These are phyloP conservation scores for Brachyistius frenatus DNA, from an alignment of 2,113 vertebrate genomes.

Conservation along the genomic window DNA sequence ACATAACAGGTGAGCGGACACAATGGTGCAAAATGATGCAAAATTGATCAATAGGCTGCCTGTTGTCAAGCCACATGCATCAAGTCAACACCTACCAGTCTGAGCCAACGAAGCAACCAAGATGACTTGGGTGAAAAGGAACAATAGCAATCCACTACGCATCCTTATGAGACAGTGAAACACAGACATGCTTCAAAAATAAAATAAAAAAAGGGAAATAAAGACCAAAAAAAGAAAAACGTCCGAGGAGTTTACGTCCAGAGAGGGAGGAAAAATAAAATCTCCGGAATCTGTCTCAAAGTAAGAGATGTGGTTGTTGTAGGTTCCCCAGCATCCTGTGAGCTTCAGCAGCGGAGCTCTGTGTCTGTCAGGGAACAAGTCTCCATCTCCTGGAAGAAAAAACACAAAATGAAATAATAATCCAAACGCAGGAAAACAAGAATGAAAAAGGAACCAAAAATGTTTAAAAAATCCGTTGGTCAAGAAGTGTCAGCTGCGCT, in stretches of 20 bases:
- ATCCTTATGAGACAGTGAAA: constrained; percentile 61
- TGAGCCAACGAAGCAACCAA: constrained; percentile 65
- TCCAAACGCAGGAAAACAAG: constrained; percentile 68
- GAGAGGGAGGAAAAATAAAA: neutral
- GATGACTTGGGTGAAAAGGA: constrained; percentile 68
- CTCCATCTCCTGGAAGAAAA: constrained; percentile 80
- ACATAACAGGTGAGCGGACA: constrained; percentile 73
- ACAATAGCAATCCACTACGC: constrained; percentile 76
- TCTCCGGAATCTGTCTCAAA: constrained; percentile 59
- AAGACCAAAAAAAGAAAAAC: neutral
- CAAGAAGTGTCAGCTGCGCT: constrained; percentile 41
- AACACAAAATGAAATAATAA: constrained; percentile 68
- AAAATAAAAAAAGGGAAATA: neutral
- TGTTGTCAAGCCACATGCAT: constrained; percentile 45
- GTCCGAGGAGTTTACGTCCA: constrained; percentile 37
- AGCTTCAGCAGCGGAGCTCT: constrained; percentile 86
- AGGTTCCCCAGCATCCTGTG: constrained; percentile 87
- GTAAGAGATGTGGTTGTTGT: constrained; percentile 74
- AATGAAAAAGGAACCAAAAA: constrained; percentile 2
- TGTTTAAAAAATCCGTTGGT: constrained; percentile 33
- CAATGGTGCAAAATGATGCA: constrained; percentile 52
- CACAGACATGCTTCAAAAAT: constrained; percentile 17
- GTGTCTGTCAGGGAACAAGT: constrained; percentile 83
- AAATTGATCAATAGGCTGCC: constrained; percentile 43
- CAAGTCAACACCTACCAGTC: constrained; percentile 72